phyloP scores from a whole-genome alignment of 2,113 vertebrate genomes.

The Hyperoodon ampullatus region DNA sequence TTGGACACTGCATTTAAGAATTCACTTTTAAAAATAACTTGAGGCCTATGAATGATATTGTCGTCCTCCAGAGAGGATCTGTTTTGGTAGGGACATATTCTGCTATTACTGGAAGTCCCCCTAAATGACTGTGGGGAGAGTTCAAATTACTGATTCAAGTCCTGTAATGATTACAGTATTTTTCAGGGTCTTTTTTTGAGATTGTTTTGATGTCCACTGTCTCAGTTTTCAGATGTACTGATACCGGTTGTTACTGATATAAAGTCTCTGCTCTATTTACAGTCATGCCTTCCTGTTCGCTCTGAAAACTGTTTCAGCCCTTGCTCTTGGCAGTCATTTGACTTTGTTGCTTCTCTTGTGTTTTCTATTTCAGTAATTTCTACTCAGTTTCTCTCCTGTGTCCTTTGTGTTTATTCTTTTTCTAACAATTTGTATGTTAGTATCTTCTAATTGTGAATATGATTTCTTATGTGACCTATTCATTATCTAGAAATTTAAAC shows the following conservation, averaged over 20 bases:
- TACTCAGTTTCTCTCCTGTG: neutral
- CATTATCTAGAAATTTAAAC: neutral
- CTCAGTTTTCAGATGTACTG: neutral
- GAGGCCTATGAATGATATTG: neutral
- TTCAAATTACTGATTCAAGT: neutral
- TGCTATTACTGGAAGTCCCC: neutral
- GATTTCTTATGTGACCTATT: neutral
- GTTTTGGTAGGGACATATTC: neutral
- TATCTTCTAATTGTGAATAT: neutral
- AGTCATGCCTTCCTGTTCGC: neutral
- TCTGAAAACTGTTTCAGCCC: neutral
- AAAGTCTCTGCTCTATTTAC: neutral
- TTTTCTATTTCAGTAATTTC: neutral
- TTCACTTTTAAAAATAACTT: neutral
- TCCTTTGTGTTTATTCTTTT: neutral
- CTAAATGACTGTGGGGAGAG: neutral
- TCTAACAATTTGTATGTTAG: neutral
- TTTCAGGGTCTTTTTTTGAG: neutral
- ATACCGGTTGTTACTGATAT: neutral
- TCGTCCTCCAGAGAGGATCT: neutral
- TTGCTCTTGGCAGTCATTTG: neutral
- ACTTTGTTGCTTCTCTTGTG: neutral
- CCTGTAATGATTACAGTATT: neutral
- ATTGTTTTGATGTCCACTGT: neutral
- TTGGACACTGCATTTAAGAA: neutral